Percentiles rank a stretch among this genome's conserved stretches.
Conservation (phyloP, 2,113 vertebrate species). For the Kryptolebias marmoratus region DNA sequence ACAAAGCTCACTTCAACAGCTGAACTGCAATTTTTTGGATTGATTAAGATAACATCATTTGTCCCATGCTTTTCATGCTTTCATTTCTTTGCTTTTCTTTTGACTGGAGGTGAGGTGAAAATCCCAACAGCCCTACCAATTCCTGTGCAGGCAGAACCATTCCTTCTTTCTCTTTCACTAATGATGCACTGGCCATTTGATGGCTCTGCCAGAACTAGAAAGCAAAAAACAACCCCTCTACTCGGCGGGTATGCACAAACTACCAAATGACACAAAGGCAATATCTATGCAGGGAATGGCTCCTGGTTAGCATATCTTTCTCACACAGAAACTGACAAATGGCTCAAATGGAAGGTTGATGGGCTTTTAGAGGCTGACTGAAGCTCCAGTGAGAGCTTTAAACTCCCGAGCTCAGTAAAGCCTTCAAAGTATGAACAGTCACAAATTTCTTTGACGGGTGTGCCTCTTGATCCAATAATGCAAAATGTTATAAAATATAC, state of each 20-base stretch:
- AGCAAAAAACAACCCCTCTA: conserved; percentile 1
- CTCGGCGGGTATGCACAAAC: background rate
- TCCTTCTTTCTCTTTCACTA: background rate
- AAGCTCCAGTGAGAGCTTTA: conserved; percentile 78
- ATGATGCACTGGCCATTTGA: conserved; percentile 9
- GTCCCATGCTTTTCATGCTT: background rate
- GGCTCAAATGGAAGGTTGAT: conserved; percentile 76
- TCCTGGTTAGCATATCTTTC: conserved; percentile 17
- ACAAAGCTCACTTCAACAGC: conserved; percentile 14
- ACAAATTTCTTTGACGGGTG: conserved; percentile 52
- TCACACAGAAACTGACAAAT: conserved; percentile 45
- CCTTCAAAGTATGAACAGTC: conserved; percentile 61
- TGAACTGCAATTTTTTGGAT: conserved; percentile 18
- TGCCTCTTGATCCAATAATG: conserved; percentile 28
- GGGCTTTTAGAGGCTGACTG: conserved; percentile 75
- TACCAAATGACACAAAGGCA: background rate
- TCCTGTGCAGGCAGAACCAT: background rate
- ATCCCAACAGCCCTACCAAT: conserved; percentile 2
- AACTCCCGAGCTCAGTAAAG: conserved; percentile 81
- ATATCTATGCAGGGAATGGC: conserved; percentile 28
- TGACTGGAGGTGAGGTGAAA: background rate
- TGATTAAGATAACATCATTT: conserved; percentile 22
- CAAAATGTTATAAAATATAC: conserved; percentile 21
- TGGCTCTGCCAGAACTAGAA: background rate
- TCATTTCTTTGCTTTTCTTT: background rate